A percentile compares a stretch with the other conserved stretches of the same genome.
Conservation (phyloP, 2,888 invertebrate genomes). For the Tenthredo scrophulariae region DNA sequence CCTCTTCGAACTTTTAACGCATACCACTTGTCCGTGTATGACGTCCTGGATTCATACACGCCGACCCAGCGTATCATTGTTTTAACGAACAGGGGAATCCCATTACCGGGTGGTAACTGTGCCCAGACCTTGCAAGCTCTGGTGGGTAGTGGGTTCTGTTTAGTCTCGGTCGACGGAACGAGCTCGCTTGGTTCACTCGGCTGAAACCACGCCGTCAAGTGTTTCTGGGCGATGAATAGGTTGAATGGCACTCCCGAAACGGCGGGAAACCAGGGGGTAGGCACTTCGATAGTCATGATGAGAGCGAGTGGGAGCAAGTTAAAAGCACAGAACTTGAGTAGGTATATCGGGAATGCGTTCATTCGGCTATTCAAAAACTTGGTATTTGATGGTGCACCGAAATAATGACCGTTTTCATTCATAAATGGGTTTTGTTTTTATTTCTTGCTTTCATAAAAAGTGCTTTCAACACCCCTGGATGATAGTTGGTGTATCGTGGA, state of each 20-base stretch:
- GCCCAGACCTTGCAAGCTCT: slow-evolving; percentile 62
- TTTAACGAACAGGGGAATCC: slow-evolving; percentile 76
- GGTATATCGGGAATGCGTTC: slow-evolving; percentile 25
- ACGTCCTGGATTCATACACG: slow-evolving; percentile 72
- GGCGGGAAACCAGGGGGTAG: slow-evolving; percentile 13
- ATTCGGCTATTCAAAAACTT: slow-evolving; percentile 36
- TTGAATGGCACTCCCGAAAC: slow-evolving; percentile 54
- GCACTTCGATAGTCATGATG: slow-evolving; percentile 1
- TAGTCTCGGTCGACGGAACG: slow-evolving; percentile 73
- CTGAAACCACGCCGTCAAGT: slow-evolving; percentile 60
- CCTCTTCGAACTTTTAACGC: not conserved
- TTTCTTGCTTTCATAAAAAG: not conserved
- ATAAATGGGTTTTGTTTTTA: not conserved
- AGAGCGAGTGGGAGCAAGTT: not conserved
- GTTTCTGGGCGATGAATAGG: slow-evolving; percentile 62
- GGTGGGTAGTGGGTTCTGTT: slow-evolving; percentile 63
- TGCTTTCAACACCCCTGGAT: not conserved
- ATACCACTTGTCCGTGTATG: not conserved
- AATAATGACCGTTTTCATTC: not conserved
- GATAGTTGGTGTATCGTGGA: not conserved
- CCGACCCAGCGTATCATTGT: slow-evolving; percentile 71
- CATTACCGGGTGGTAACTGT: slow-evolving; percentile 76
- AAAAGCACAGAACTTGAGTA: not conserved
- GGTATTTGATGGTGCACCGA: not conserved
- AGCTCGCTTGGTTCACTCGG: slow-evolving; percentile 58